These are phyloP conservation scores for Cavia aperea DNA, from an alignment of 2,113 vertebrate species.

Conservation along the genomic window DNA sequence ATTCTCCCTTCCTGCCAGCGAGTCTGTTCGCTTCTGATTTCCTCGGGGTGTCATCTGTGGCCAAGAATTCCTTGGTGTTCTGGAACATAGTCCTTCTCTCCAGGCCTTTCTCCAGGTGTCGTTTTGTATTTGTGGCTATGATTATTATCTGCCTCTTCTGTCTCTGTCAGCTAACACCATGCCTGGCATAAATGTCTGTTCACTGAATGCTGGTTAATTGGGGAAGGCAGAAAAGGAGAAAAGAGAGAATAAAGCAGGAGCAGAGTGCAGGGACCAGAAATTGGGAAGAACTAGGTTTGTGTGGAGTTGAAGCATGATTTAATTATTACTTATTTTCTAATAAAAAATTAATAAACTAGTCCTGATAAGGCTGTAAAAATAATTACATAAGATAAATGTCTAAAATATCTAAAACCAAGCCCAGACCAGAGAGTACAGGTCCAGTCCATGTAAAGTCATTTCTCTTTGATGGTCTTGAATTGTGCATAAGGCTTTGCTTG, in stretches of 20 bases:
- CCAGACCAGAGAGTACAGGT: background rate
- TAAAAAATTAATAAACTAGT: background rate
- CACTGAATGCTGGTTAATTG: background rate
- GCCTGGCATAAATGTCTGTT: too few species aligned
- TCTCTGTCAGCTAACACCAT: background rate
- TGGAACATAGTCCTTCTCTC: background rate
- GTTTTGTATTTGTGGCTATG: background rate
- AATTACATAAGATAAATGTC: background rate
- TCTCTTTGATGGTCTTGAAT: background rate
- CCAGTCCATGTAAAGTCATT: background rate
- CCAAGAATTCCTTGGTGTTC: background rate
- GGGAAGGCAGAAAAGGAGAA: background rate
- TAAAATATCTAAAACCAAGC: background rate
- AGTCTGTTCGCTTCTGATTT: background rate
- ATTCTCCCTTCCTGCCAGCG: background rate
- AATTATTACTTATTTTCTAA: background rate
- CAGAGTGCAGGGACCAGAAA: background rate
- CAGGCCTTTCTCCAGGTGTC: rapidly evolving
- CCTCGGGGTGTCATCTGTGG: background rate
- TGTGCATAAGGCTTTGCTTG: background rate
- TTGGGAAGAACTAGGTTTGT: background rate
- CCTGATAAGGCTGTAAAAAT: rapidly evolving
- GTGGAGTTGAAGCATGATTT: background rate
- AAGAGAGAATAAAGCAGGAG: background rate
- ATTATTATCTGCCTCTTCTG: background rate